Evolutionary conservation across 2,113 vertebrate genomes (phyloP).

Genomic region (Dascyllus trimaculatus): DNA sequence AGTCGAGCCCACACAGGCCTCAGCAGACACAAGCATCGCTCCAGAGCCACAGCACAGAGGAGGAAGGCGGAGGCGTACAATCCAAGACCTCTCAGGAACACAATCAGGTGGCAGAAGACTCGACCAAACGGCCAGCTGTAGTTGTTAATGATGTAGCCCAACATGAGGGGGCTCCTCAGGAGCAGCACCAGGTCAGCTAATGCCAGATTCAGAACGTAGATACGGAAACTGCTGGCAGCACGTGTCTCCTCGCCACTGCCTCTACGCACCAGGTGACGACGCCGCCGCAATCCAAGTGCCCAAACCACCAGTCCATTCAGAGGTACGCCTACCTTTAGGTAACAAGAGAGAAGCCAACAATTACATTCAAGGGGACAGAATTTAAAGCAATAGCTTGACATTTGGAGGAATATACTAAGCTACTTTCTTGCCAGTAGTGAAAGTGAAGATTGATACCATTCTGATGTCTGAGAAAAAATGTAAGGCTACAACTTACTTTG

Average conservation of each 20-base stretch:
- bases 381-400: not conserved
- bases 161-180: slow-evolving; percentile 80
- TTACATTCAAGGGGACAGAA: not conserved
- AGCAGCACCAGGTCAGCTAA: slow-evolving; percentile 84
- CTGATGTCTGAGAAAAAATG: too few species aligned
- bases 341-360: not conserved
- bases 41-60: slow-evolving; percentile 83
- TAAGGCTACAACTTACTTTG: not conserved
- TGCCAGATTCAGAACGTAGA: slow-evolving; percentile 85
- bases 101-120: slow-evolving; percentile 65
- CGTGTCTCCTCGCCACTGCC: slow-evolving; percentile 67
- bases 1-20: slow-evolving; percentile 83
- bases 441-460: not conserved
- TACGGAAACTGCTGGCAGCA: slow-evolving; percentile 80
- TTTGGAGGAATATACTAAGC: not conserved
- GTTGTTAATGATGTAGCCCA: slow-evolving; percentile 74
- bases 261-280: slow-evolving; percentile 41
- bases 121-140: slow-evolving; percentile 79
- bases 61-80: slow-evolving; percentile 83
- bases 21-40: slow-evolving; percentile 85
- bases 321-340: slow-evolving; percentile 75
- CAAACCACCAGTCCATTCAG: slow-evolving; percentile 84
- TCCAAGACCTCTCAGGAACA: slow-evolving; percentile 83
- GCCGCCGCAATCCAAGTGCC: slow-evolving; percentile 71
- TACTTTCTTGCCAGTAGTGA: not conserved